These are phyloP conservation scores for Albula glossodonta DNA, from an alignment of 2,113 vertebrate species.

Conservation along the genomic window DNA sequence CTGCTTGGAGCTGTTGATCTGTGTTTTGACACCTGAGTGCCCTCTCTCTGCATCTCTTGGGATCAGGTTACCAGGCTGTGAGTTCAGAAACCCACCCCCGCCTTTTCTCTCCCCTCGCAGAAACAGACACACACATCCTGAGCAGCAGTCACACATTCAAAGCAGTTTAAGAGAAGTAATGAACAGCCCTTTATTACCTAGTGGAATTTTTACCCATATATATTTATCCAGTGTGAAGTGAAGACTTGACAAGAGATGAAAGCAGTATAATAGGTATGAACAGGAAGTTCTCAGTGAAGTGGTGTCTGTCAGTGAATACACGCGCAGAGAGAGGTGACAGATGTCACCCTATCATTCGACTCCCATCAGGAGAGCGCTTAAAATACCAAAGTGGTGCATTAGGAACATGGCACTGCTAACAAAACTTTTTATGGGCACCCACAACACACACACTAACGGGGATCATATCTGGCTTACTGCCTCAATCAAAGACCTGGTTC, in stretches of 20 bases:
- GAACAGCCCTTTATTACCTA: not conserved
- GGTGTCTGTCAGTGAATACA: not conserved
- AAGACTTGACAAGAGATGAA: not conserved
- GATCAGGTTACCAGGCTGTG: conserved; percentile 50
- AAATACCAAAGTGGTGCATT: conserved; percentile 38
- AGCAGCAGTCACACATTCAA: not conserved
- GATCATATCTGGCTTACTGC: not conserved
- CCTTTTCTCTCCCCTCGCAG: not conserved
- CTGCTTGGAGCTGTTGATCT: conserved; percentile 45
- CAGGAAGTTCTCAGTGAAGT: conserved; percentile 8
- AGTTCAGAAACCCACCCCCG: not conserved
- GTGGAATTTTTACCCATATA: not conserved
- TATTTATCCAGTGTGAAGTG: not conserved
- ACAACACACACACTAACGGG: not conserved
- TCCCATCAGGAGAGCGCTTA: conserved; percentile 30
- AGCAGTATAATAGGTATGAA: conserved; percentile 24
- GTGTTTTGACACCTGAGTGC: conserved; percentile 40
- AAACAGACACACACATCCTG: not conserved
- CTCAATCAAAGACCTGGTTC: conserved; percentile 6
- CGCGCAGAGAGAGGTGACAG: conserved; percentile 22
- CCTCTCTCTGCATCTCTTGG: conserved; percentile 16
- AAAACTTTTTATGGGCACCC: conserved; percentile 12
- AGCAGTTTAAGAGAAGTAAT: not conserved
- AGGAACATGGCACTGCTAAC: conserved; percentile 35
- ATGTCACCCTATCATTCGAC: conserved; percentile 38